Percentiles rank a stretch among this genome's conserved stretches.
Conservation (phyloP, 2,888 invertebrate genomes). For the Orthonevra nobilis region DNA sequence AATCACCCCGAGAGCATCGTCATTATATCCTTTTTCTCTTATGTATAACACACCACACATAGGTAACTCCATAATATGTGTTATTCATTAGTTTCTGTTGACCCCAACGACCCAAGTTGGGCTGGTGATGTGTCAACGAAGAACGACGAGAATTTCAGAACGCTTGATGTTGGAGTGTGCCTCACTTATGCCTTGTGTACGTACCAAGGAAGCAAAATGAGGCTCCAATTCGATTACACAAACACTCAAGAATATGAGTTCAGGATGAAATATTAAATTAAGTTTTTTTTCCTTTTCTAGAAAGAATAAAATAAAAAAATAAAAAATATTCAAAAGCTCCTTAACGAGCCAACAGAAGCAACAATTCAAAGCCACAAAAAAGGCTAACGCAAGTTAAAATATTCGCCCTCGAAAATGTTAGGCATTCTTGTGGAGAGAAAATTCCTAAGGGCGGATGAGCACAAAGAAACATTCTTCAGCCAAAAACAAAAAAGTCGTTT, state of each 20-base stretch:
- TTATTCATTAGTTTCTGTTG: constrained; percentile 66
- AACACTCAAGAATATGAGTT: too few species aligned
- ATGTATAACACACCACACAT: constrained; percentile 28
- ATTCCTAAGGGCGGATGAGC: neutral
- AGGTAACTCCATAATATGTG: constrained; percentile 63
- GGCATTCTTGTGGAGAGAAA: constrained; percentile 17
- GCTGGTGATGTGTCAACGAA: constrained; percentile 18
- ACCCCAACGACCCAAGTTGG: constrained; percentile 52
- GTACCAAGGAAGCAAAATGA: neutral
- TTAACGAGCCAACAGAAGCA: constrained; percentile 19
- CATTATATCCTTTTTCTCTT: constrained; percentile 13
- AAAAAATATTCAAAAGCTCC: constrained; percentile 43
- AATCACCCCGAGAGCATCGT: constrained; percentile 41
- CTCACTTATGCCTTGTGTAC: too few species aligned
- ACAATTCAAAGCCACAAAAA: constrained; percentile 28
- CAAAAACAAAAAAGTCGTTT: neutral
- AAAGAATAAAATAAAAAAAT: neutral
- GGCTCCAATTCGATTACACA: constrained; percentile 11
- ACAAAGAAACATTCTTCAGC: constrained; percentile 1
- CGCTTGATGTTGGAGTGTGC: neutral
- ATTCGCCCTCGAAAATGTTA: constrained; percentile 49
- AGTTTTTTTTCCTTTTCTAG: neutral
- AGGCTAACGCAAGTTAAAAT: constrained; percentile 39
- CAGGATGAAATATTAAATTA: constrained; percentile 48
- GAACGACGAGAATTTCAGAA: neutral